Conservation (phyloP, 2,888 invertebrate genomes). For the Neoaliturus tenellus region DNA sequence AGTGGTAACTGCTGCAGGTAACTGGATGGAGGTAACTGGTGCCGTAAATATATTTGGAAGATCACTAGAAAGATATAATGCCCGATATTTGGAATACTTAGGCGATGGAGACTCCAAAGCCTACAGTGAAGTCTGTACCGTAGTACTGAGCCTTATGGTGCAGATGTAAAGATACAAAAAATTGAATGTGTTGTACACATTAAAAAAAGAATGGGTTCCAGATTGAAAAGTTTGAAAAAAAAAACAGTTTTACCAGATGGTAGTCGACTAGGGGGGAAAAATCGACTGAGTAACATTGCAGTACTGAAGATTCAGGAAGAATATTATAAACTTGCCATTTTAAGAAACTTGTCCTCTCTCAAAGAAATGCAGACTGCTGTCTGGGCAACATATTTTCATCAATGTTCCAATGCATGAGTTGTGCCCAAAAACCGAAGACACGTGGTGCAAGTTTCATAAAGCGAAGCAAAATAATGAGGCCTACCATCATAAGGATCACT, state of each 20-base stretch:
- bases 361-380: slow-evolving; percentile 65
- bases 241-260: neutral
- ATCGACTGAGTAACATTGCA: neutral
- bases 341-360: neutral
- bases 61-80: slow-evolving; percentile 49
- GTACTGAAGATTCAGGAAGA: slow-evolving; percentile 44
- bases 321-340: neutral
- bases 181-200: slow-evolving; percentile 33
- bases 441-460: slow-evolving; percentile 12
- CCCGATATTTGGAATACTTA: slow-evolving; percentile 55
- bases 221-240: slow-evolving; percentile 30
- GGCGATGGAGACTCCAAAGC: slow-evolving; percentile 37
- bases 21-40: slow-evolving; percentile 61
- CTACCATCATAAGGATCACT: slow-evolving; percentile 1
- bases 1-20: no score
- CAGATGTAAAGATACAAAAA: neutral
- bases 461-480: neutral
- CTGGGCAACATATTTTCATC: slow-evolving; percentile 66
- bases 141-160: slow-evolving; percentile 54
- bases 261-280: neutral
- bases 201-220: slow-evolving; percentile 59
- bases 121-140: slow-evolving; percentile 5
- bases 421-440: neutral
- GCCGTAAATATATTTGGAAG: slow-evolving; percentile 57
- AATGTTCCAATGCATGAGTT: neutral